These are phyloP conservation scores for Platichthys flesus DNA, from an alignment of 2,113 vertebrate genomes.

Conservation along the genomic window DNA sequence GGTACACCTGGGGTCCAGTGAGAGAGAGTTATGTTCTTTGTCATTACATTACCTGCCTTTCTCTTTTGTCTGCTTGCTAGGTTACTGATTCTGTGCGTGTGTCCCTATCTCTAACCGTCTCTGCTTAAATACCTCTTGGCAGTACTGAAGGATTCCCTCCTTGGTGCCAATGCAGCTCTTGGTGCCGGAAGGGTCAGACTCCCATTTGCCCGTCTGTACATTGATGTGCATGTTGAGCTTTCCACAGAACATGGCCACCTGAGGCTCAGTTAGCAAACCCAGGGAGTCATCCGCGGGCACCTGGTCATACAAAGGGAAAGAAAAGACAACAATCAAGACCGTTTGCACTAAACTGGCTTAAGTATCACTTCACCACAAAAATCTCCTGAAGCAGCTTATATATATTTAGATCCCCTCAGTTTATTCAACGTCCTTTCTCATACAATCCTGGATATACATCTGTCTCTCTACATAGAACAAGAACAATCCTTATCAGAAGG, in stretches of 20 bases:
- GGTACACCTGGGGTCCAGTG: slow-evolving; percentile 87
- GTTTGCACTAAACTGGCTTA: not conserved
- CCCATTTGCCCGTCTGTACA: slow-evolving; percentile 96
- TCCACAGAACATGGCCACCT: slow-evolving; percentile 86
- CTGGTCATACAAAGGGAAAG: slow-evolving; percentile 70
- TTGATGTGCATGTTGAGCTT: slow-evolving; percentile 99
- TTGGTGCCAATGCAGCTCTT: slow-evolving; percentile 94
- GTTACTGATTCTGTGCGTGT: not conserved
- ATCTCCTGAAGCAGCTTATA: slow-evolving; percentile 5
- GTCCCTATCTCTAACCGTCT: not conserved
- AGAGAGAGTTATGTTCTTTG: not conserved
- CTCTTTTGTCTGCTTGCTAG: not conserved
- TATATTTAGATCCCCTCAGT: slow-evolving; percentile 3
- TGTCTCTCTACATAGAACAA: not conserved
- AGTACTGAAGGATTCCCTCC: slow-evolving; percentile 97
- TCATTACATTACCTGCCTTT: not conserved
- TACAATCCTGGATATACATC: slow-evolving; percentile 9
- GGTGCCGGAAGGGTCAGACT: slow-evolving; percentile 88
- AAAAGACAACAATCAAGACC: slow-evolving; percentile 2
- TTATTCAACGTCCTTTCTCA: not conserved
- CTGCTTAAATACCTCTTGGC: slow-evolving; percentile 86
- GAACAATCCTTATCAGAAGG: slow-evolving; percentile 27
- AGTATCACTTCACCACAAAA: slow-evolving; percentile 13
- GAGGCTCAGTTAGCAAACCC: slow-evolving; percentile 87
- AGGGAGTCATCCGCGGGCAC: slow-evolving; percentile 92